A percentile compares a stretch with the other conserved stretches of the same genome.
Conservation (phyloP, 2,888 invertebrate genomes). For the Chrysina gloriosa region DNA sequence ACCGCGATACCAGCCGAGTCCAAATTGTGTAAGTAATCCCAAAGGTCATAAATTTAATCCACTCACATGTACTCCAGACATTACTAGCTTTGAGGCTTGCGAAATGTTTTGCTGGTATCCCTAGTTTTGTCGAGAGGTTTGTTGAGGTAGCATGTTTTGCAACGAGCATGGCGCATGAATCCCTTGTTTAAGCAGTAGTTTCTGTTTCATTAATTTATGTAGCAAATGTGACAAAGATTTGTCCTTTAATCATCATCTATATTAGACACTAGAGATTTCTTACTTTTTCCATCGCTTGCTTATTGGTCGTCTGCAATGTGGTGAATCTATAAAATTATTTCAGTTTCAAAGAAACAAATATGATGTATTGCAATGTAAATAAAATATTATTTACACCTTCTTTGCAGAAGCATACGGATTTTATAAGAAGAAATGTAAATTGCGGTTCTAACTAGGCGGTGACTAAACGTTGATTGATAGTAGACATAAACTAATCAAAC, state of each 20-base stretch:
- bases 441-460: too few relatives aligned
- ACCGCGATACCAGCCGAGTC: constrained; percentile 19
- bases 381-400: too few relatives aligned
- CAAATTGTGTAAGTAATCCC: constrained; percentile 38
- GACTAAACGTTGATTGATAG: too few relatives aligned
- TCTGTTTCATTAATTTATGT: constrained; percentile 11
- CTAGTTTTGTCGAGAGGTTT: constrained; percentile 25
- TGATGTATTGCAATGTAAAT: too few relatives aligned
- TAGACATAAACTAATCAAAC: too few relatives aligned
- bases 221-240: too few relatives aligned
- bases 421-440: too few relatives aligned
- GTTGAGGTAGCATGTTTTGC: not conserved
- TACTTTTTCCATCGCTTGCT: too few relatives aligned
- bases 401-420: too few relatives aligned
- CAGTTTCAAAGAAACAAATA: too few relatives aligned
- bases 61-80: constrained; percentile 36
- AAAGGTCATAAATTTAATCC: constrained; percentile 34
- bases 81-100: constrained; percentile 33
- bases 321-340: too few relatives aligned
- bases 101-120: constrained; percentile 23
- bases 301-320: too few relatives aligned
- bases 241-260: not conserved
- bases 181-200: not conserved
- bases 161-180: not conserved
- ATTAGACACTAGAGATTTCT: not conserved